Evolutionary conservation across 1,140 invertebrate genomes (phyloP).

Genomic region (Ceratina japonica): DNA sequence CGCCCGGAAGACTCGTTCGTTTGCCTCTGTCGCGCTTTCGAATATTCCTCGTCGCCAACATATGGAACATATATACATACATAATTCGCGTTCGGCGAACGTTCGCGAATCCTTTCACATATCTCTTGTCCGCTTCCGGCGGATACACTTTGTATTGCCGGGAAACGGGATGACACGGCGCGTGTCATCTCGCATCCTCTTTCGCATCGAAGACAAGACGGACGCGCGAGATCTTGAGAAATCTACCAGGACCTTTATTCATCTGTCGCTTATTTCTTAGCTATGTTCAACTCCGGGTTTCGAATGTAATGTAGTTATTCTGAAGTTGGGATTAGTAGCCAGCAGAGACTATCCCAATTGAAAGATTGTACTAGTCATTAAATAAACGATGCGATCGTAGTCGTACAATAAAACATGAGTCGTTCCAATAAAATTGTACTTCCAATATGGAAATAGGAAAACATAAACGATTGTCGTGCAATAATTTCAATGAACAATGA

Average conservation of each 20-base stretch:
- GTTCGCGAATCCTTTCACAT: constrained; percentile 34
- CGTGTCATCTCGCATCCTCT: constrained; percentile 51
- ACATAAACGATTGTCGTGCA: too few relatives aligned
- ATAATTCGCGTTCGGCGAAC: constrained; percentile 1
- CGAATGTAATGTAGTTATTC: too few relatives aligned
- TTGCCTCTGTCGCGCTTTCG: constrained; percentile 43
- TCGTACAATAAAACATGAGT: too few relatives aligned
- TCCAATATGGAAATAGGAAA: too few relatives aligned
- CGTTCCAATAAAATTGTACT: too few relatives aligned
- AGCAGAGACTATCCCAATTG: too few relatives aligned
- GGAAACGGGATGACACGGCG: constrained; percentile 28
- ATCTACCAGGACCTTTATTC: constrained; percentile 10
- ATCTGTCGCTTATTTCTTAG: constrained; percentile 3
- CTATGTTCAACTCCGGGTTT: too few relatives aligned
- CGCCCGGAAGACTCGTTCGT: constrained; percentile 15
- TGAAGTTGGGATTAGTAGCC: too few relatives aligned
- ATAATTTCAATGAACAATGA: too few relatives aligned
- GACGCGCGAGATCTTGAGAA: constrained; percentile 17
- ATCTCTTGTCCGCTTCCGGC: constrained; percentile 45
- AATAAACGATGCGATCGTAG: too few relatives aligned
- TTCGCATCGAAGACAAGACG: constrained; percentile 6
- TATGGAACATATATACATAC: constrained; percentile 24
- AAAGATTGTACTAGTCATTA: too few relatives aligned
- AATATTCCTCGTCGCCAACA: constrained; percentile 40
- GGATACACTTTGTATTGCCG: constrained; percentile 29